Percentiles rank a stretch among this genome's conserved stretches.
phyloP scores from a whole-genome alignment of 2,113 vertebrate species.

The Archocentrus centrarchus region DNA sequence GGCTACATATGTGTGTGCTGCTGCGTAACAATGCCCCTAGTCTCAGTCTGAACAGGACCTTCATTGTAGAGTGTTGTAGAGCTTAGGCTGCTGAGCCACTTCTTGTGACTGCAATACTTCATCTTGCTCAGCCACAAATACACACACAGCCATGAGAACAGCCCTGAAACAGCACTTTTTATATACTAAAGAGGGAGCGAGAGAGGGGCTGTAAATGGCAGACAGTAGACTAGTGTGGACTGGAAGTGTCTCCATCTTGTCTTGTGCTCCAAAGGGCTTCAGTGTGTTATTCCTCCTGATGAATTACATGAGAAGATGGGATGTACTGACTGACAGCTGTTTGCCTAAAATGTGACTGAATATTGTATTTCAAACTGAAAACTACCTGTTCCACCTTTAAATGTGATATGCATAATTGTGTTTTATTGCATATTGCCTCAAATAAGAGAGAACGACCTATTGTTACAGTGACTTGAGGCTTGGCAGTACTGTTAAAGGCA shows the following conservation, averaged over 20 bases:
- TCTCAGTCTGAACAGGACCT: constrained; percentile 74
- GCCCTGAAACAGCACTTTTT: constrained; percentile 64
- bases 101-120: constrained; percentile 80
- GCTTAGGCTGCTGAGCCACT: constrained; percentile 77
- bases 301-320: constrained; percentile 27
- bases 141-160: constrained; percentile 46
- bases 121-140: constrained; percentile 61
- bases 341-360: background rate
- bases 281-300: constrained; percentile 15
- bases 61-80: constrained; percentile 71
- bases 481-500: background rate
- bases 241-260: constrained; percentile 36
- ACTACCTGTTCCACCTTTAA: background rate
- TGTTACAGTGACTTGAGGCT: background rate
- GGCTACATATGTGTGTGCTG: constrained; percentile 66
- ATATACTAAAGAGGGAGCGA: constrained; percentile 34
- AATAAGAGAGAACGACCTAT: background rate
- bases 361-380: background rate
- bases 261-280: constrained; percentile 16
- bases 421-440: background rate
- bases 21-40: constrained; percentile 74
- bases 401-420: background rate
- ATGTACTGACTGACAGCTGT: constrained; percentile 40
- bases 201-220: constrained; percentile 7
- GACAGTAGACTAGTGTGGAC: constrained; percentile 51